A percentile compares a stretch with the other conserved stretches of the same genome.
phyloP scores from a whole-genome alignment of 2,888 invertebrate species.

The Unio delphinus region DNA sequence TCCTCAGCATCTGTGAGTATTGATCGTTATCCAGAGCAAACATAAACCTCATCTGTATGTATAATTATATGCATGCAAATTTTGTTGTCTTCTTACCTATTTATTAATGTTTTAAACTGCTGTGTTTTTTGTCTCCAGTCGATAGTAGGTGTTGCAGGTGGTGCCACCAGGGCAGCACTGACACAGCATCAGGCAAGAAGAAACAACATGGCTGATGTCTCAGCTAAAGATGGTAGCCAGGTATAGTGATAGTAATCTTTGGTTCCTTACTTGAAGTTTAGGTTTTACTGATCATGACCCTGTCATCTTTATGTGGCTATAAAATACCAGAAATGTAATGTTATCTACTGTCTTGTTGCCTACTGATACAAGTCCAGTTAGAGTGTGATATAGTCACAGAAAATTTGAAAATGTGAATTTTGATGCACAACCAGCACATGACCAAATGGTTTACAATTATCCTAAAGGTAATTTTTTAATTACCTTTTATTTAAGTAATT shows the following conservation, averaged over 20 bases:
- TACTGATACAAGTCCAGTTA: no score
- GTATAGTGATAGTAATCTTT: slow-evolving; percentile 28
- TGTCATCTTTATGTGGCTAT: no score
- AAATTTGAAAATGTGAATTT: no score
- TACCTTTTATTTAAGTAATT: no score
- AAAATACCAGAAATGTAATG: no score
- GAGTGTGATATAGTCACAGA: no score
- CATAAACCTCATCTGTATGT: background rate
- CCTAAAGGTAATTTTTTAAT: no score
- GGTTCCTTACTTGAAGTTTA: background rate
- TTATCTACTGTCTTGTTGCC: no score
- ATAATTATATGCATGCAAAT: background rate
- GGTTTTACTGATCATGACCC: no score
- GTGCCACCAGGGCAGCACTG: slow-evolving; percentile 87
- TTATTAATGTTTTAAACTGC: background rate
- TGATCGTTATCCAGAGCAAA: no score
- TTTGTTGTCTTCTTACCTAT: background rate
- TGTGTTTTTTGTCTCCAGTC: slow-evolving; percentile 77
- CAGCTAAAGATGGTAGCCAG: slow-evolving; percentile 94
- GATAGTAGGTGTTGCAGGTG: slow-evolving; percentile 89
- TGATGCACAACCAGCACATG: no score
- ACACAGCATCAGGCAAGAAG: slow-evolving; percentile 90
- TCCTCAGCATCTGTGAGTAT: background rate
- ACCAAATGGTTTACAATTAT: no score
- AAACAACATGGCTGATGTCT: slow-evolving; percentile 91